Conservation (phyloP, 2,113 vertebrate species). For the Globicephala melas region DNA sequence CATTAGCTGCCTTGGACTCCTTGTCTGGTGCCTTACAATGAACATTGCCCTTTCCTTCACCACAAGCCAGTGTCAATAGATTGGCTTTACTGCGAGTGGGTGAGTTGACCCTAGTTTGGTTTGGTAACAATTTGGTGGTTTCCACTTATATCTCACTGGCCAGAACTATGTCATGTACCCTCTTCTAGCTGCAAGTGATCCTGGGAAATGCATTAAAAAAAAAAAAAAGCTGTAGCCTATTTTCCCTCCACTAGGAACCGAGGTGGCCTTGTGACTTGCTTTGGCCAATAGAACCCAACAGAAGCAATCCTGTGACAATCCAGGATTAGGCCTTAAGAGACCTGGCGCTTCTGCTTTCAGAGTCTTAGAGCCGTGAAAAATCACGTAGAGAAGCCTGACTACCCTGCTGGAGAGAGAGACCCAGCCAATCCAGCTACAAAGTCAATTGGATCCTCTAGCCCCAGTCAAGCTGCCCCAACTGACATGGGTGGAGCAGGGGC, state of each 20-base stretch:
- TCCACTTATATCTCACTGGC: background rate
- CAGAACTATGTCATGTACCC: background rate
- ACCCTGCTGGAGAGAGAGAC: background rate
- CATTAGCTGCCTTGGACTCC: background rate
- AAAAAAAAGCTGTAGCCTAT: background rate
- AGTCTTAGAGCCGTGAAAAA: background rate
- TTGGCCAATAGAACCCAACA: background rate
- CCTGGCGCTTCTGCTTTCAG: background rate
- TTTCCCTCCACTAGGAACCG: background rate
- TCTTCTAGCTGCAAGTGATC: background rate
- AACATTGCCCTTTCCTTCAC: background rate
- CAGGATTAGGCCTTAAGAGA: background rate
- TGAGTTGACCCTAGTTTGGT: background rate
- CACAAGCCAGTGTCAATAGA: background rate
- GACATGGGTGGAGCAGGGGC: background rate
- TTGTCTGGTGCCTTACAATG: background rate
- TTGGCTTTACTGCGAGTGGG: background rate
- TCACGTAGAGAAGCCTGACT: background rate
- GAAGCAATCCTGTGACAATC: background rate
- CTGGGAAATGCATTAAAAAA: background rate
- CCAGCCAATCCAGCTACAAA: background rate
- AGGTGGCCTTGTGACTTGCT: background rate
- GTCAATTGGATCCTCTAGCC: background rate
- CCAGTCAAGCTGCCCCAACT: background rate
- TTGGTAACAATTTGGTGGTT: background rate